Percentiles rank a stretch among this genome's conserved stretches.
phyloP scores from a whole-genome alignment of 2,113 vertebrate species.

The Muntiacus reevesi region DNA sequence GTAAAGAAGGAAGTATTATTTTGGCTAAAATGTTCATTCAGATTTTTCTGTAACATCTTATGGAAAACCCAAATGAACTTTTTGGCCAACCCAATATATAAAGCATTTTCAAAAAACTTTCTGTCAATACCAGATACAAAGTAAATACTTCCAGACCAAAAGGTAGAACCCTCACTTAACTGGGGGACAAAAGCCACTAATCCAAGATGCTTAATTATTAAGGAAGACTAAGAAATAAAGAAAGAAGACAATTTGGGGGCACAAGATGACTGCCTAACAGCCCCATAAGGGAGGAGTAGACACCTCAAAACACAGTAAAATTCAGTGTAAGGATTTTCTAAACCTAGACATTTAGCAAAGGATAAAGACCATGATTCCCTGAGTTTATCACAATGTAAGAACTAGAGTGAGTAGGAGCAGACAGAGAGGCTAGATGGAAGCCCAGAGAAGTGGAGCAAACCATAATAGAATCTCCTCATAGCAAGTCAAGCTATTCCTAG shows the following conservation, averaged over 20 bases:
- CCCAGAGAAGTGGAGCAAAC: neutral
- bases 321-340: neutral
- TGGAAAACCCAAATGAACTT: neutral
- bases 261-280: neutral
- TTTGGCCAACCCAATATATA: neutral
- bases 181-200: neutral
- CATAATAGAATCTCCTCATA: neutral
- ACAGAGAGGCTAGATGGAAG: neutral
- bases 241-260: neutral
- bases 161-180: neutral
- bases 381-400: neutral
- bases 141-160: neutral
- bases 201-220: neutral
- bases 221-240: neutral
- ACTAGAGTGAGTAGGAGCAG: neutral
- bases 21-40: neutral
- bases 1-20: neutral
- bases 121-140: neutral
- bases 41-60: neutral
- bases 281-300: neutral
- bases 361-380: neutral
- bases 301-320: neutral
- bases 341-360: neutral
- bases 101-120: neutral
- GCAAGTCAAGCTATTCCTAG: neutral